Percentiles rank a stretch among this genome's conserved stretches.
Evolutionary conservation across 1,140 invertebrate genomes (phyloP).

Genomic region (Rhagoletis pomonella): DNA sequence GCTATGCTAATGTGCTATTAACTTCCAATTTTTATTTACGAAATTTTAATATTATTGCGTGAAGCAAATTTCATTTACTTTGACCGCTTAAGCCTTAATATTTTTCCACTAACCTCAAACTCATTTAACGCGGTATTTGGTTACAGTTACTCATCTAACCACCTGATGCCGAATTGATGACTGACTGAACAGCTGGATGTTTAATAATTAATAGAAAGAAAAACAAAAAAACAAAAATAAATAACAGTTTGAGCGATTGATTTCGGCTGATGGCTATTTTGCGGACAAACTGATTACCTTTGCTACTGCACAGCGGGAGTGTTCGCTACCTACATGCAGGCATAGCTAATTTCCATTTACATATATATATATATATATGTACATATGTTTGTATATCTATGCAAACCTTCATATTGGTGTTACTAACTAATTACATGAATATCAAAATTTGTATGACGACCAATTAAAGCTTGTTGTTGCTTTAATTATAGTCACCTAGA

Average conservation of each 20-base stretch:
- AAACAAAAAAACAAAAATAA: constrained; percentile 2
- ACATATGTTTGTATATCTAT: not conserved
- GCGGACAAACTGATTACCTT: constrained; percentile 17
- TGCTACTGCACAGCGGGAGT: constrained; percentile 19
- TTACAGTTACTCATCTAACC: constrained; percentile 7
- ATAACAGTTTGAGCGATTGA: constrained; percentile 38
- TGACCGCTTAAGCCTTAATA: not conserved
- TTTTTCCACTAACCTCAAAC: not conserved
- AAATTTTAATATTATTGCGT: not conserved
- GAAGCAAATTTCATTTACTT: not conserved
- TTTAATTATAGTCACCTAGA: not conserved
- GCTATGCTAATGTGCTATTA: no score
- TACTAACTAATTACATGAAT: constrained; percentile 39
- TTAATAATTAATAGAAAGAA: not conserved
- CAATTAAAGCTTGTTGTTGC: constrained; percentile 28
- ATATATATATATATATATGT: not conserved
- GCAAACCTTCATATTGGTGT: not conserved
- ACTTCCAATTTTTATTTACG: no score
- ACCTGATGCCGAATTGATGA: constrained; percentile 17
- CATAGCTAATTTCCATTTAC: not conserved
- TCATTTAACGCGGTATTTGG: constrained; percentile 28
- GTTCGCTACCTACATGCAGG: not conserved
- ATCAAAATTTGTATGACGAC: constrained; percentile 4
- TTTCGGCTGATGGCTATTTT: constrained; percentile 32
- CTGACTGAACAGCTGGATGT: constrained; percentile 19